Base-by-base conservation (phyloP, 2,113 vertebrate species). In the Campylomormyrus numenius region DNA sequence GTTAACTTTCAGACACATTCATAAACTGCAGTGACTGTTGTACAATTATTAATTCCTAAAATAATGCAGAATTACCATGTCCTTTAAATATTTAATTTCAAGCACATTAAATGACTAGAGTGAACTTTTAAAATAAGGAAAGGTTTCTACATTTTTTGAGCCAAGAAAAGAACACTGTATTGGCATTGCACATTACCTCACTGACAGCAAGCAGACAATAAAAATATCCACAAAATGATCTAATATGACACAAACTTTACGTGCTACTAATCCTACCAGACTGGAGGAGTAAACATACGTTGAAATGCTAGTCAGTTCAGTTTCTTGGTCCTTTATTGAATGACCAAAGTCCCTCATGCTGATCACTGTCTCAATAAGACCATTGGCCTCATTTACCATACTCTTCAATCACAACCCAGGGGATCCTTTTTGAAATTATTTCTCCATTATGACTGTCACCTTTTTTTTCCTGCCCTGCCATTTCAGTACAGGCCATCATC, bases 381-480 rank as follows among this genome's bases (percentile, higher is more conserved):
- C 46, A 66, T 2, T 87, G 89, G 49, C 84, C 56, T 27, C 48
- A 77, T 24, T 24, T 7, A 85, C 42, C 39, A 31, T 93, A 91
- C 92, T 92, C 88, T 91, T 90, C 91, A 90, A 93, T 92, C 91
- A 90, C 92, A 89, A 88, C 91, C 58, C 70, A 8, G 92, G 91
- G 92, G 93, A 92, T 91, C 92, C 92, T 90, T 85, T 53, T 9
- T 90, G 92, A 93, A 94, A 95, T 94, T 91, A 92, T 94, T 94
- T 93, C 94, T 89, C 93, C 91, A 92, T 92, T 86, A 92, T 91
- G 94, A 94, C 92, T 56, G 89, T 92, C 88, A 93, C 91, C 89
- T 91, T 88, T 90, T 70, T 39, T 31, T 88, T 80, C 35, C 56
- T 80, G 84, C 84, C 10, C 50, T n/a, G 56, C 56, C 56, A 58